A percentile compares a stretch with the other conserved stretches of the same genome.
Evolutionary conservation across 2,888 invertebrate species (phyloP).

Genomic region (Pristionchus mayeri): DNA sequence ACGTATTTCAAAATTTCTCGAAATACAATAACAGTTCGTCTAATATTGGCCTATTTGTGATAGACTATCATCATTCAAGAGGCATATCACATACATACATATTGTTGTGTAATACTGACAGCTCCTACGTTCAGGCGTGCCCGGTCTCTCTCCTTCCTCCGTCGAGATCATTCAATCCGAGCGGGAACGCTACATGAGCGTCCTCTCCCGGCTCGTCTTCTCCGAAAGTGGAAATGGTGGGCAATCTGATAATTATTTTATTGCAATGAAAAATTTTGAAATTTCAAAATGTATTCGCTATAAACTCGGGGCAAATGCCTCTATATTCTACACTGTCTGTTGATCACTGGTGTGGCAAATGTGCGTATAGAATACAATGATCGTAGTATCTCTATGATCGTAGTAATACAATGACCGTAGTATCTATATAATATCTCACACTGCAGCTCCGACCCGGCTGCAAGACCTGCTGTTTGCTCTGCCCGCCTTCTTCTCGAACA

Average conservation of each 20-base stretch:
- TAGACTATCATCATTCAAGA: too few relatives aligned
- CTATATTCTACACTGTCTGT: too few relatives aligned
- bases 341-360: too few relatives aligned
- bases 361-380: too few relatives aligned
- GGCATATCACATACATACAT: too few relatives aligned
- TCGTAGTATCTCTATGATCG: background rate
- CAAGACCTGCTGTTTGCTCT: constrained; percentile 7
- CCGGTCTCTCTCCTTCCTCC: background rate
- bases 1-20: too few relatives aligned
- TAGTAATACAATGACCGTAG: too few relatives aligned
- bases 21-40: too few relatives aligned
- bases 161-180: background rate
- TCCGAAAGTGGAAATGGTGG: constrained; percentile 2
- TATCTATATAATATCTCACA: background rate
- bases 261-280: too few relatives aligned
- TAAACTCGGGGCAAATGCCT: too few relatives aligned
- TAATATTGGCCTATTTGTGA: too few relatives aligned
- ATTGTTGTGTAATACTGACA: too few relatives aligned
- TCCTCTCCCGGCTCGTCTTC: background rate
- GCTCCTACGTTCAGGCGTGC: background rate
- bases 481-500: constrained; percentile 7
- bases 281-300: background rate
- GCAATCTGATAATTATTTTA: background rate
- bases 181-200: constrained; percentile 15
- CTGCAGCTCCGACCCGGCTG: constrained; percentile 25